Percentiles rank a stretch among this genome's conserved stretches.
Conservation (phyloP, 2,888 invertebrate species). For the Torymus aiolomorphi region DNA sequence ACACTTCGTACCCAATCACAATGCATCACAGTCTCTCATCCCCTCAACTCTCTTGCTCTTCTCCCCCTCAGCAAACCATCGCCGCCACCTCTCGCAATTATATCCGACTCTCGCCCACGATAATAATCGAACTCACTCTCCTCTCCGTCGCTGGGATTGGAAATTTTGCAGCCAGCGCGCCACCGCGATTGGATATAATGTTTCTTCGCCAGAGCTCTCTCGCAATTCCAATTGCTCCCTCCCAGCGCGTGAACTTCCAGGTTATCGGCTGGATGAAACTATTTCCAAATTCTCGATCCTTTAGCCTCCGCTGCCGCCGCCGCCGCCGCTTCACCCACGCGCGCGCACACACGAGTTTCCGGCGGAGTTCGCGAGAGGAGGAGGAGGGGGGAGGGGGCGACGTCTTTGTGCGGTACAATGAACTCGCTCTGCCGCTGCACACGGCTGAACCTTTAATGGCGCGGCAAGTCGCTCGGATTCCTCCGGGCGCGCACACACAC, state of each 20-base stretch:
- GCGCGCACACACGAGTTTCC: slow-evolving; percentile 66
- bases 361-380: slow-evolving; percentile 60
- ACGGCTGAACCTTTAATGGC: slow-evolving; percentile 63
- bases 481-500: slow-evolving; percentile 51
- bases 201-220: slow-evolving; percentile 20
- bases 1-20: too few species aligned
- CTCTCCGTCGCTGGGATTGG: not conserved
- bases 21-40: too few species aligned
- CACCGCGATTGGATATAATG: slow-evolving; percentile 15
- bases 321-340: not conserved
- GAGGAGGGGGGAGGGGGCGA: slow-evolving; percentile 27
- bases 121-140: not conserved
- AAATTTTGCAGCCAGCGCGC: slow-evolving; percentile 21
- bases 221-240: slow-evolving; percentile 40
- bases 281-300: slow-evolving; percentile 67
- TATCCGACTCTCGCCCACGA: too few species aligned
- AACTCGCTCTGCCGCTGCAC: slow-evolving; percentile 52
- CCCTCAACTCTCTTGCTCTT: too few species aligned
- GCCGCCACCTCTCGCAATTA: too few species aligned
- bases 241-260: slow-evolving; percentile 26
- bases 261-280: slow-evolving; percentile 62
- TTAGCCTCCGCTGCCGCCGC: slow-evolving; percentile 56
- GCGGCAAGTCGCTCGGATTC: slow-evolving; percentile 65
- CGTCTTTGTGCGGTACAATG: slow-evolving; percentile 66
- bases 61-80: too few species aligned